These are phyloP conservation scores for Drosophila melanica DNA, from an alignment of 1,140 invertebrate species.

Conservation along the genomic window DNA sequence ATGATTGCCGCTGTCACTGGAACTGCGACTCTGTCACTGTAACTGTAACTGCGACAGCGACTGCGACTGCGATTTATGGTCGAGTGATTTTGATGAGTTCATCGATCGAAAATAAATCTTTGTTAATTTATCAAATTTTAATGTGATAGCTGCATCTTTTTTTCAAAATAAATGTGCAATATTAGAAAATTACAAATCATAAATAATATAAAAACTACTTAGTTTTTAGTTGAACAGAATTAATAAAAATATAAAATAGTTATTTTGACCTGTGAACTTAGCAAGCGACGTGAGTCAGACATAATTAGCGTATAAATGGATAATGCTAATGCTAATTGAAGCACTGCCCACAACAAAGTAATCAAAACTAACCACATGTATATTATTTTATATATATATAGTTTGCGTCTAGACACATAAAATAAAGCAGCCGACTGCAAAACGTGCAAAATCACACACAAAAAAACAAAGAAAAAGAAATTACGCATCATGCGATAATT, in stretches of 20 bases:
- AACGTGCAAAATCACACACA: slow-evolving; percentile 48
- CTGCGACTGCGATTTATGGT: slow-evolving; percentile 1
- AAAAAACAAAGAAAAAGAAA: slow-evolving; percentile 22
- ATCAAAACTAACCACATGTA: slow-evolving; percentile 10
- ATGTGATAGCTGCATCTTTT: neutral
- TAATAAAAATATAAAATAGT: neutral
- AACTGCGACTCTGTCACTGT: slow-evolving; percentile 1
- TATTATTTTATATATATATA: too few species aligned
- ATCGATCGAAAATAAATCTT: slow-evolving; percentile 6
- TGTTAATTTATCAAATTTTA: slow-evolving; percentile 5
- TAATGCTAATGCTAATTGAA: slow-evolving; percentile 21
- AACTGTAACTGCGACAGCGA: neutral
- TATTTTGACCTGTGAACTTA: neutral
- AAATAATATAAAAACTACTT: too few species aligned
- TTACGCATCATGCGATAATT: slow-evolving; percentile 56
- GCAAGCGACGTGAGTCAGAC: neutral
- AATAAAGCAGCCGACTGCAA: slow-evolving; percentile 17
- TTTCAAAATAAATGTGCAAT: too few species aligned
- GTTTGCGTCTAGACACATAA: slow-evolving; percentile 41
- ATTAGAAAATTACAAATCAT: too few species aligned
- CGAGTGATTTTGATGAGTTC: slow-evolving; percentile 15
- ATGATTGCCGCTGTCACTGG: slow-evolving; percentile 4
- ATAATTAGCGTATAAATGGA: slow-evolving; percentile 5
- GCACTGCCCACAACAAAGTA: slow-evolving; percentile 24
- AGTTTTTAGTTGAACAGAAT: neutral